Evolutionary conservation across 2,888 invertebrate species (phyloP).

Genomic region (Eupithecia subumbrata): DNA sequence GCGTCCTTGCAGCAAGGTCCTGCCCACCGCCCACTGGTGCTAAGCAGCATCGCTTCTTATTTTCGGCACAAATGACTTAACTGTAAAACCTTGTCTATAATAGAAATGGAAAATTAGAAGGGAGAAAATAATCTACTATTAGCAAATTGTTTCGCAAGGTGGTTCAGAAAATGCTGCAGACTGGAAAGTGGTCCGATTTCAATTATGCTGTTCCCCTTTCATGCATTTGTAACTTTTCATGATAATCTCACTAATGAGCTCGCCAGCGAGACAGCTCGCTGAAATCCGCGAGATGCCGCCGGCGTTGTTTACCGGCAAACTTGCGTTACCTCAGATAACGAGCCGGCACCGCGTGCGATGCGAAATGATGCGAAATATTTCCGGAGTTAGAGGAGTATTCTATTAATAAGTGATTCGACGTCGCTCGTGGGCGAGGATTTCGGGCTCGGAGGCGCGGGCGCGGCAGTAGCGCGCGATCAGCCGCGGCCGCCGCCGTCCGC

Average conservation of each 20-base stretch:
- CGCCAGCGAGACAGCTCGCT: not conserved
- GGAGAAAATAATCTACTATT: not conserved
- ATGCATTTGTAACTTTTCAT: conserved; percentile 5
- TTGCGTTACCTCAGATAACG: conserved; percentile 72
- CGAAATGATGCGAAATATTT: conserved; percentile 84
- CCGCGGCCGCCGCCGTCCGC: conserved; percentile 83
- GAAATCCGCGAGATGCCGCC: not conserved
- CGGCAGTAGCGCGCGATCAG: conserved; percentile 81
- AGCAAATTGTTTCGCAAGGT: not conserved
- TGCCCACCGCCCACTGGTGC: conserved; percentile 70
- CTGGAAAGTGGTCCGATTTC: conserved; percentile 5
- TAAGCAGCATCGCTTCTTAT: conserved; percentile 37
- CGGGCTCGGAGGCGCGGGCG: conserved; percentile 71
- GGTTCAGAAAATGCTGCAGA: not conserved
- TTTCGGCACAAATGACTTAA: conserved; percentile 23
- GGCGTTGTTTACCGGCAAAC: conserved; percentile 35
- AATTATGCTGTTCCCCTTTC: conserved; percentile 4
- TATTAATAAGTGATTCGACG: conserved; percentile 82
- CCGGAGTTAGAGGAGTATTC: conserved; percentile 83
- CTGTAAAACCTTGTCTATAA: conserved; percentile 4
- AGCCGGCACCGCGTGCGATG: conserved; percentile 71
- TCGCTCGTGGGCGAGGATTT: conserved; percentile 81
- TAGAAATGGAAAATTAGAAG: not conserved
- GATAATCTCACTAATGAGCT: conserved; percentile 1
- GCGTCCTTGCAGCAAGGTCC: conserved; percentile 81